Evolutionary conservation across 2,113 vertebrate genomes (phyloP).

Genomic region (Ictalurus punctatus): DNA sequence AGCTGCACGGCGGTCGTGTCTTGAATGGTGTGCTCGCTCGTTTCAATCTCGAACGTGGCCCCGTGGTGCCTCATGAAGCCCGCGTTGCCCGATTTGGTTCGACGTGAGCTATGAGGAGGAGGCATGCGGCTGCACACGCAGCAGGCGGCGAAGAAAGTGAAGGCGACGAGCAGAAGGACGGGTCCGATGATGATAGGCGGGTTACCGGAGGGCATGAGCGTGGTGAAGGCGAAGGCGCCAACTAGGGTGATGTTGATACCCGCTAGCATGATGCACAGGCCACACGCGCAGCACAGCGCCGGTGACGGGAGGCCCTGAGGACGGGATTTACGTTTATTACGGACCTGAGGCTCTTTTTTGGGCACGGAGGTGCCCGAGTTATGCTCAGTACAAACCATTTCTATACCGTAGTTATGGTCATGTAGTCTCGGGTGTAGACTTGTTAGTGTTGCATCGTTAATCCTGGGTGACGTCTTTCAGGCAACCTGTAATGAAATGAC

Average conservation of each 20-base stretch:
- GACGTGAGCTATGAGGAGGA: slow-evolving; percentile 62
- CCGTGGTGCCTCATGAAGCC: slow-evolving; percentile 77
- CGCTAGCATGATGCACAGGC: slow-evolving; percentile 92
- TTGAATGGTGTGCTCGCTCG: slow-evolving; percentile 92
- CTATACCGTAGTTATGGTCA: neutral
- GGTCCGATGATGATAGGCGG: slow-evolving; percentile 90
- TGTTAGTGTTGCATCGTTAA: neutral
- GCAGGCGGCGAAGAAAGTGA: slow-evolving; percentile 87
- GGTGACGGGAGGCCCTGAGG: slow-evolving; percentile 85
- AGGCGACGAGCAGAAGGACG: slow-evolving; percentile 82
- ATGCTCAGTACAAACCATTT: slow-evolving; percentile 78
- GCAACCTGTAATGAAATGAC: slow-evolving; percentile 23
- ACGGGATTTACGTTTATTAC: slow-evolving; percentile 68
- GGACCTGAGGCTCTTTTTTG: slow-evolving; percentile 65
- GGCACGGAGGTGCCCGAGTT: slow-evolving; percentile 67
- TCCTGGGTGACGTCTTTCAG: neutral
- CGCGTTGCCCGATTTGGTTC: slow-evolving; percentile 64
- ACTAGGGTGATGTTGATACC: slow-evolving; percentile 96
- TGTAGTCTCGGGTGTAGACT: neutral
- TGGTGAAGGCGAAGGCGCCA: slow-evolving; percentile 88
- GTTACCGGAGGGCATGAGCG: slow-evolving; percentile 82
- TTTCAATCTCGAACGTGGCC: slow-evolving; percentile 90
- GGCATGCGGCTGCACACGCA: slow-evolving; percentile 85
- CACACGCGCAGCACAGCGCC: slow-evolving; percentile 91
- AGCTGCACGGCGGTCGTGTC: slow-evolving; percentile 93